These are phyloP conservation scores for Luperina nickerlii DNA, from an alignment of 2,888 invertebrate species.

Conservation along the genomic window DNA sequence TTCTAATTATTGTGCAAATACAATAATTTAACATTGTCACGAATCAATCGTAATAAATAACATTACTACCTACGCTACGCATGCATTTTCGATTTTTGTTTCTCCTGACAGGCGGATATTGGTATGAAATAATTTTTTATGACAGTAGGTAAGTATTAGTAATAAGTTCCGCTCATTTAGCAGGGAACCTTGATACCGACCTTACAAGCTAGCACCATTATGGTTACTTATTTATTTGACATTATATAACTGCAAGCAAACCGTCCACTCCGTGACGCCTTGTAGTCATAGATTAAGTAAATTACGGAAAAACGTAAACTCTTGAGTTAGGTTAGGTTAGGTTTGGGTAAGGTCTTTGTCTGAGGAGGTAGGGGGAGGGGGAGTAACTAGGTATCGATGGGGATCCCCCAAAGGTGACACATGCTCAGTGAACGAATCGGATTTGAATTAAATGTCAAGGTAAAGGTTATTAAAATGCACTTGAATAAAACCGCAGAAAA, in stretches of 20 bases:
- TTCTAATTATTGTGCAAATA: not conserved
- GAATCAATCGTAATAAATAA: not conserved
- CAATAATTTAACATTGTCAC: too few species aligned
- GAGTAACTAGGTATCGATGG: not conserved
- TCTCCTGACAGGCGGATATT: conserved; percentile 28
- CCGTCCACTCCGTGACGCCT: conserved; percentile 20
- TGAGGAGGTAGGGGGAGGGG: too few species aligned
- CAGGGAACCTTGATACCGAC: conserved; percentile 42
- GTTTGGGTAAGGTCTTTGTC: conserved; percentile 3
- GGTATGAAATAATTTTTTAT: not conserved
- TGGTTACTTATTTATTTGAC: conserved; percentile 18
- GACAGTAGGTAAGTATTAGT: conserved; percentile 2
- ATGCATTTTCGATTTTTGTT: not conserved
- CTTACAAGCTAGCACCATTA: conserved; percentile 27
- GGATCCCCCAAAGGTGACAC: conserved; percentile 1
- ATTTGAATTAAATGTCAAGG: not conserved
- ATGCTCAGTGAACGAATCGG: not conserved
- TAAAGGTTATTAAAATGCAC: conserved; percentile 6
- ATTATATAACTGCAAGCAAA: conserved; percentile 15
- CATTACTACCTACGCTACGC: not conserved
- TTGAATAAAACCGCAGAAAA: conserved; percentile 24
- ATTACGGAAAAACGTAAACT: conserved; percentile 13
- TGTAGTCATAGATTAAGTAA: conserved; percentile 12
- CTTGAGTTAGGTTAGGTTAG: not conserved
- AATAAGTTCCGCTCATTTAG: conserved; percentile 20